Conservation (phyloP, 2,888 invertebrate species). For the Leucophenga maculata region DNA sequence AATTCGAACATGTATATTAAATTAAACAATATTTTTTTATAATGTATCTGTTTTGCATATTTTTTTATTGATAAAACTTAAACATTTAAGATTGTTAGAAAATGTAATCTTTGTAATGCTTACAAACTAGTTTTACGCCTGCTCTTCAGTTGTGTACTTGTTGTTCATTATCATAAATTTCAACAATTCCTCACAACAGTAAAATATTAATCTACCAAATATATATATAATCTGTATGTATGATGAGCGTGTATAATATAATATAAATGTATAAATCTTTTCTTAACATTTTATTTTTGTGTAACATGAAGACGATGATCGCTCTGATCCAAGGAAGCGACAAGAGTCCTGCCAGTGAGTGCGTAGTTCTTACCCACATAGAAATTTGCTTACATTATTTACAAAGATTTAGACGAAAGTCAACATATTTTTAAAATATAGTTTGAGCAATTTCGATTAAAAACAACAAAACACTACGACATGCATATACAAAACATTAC, state of each 20-base stretch:
- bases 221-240: not conserved
- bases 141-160: not conserved
- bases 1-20: not conserved
- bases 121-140: slow-evolving; percentile 16
- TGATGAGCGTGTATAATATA: not conserved
- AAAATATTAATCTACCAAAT: slow-evolving; percentile 15
- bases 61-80: slow-evolving; percentile 6
- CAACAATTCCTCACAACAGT: not conserved
- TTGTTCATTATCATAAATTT: not conserved
- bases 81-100: slow-evolving; percentile 9
- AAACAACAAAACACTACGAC: no score
- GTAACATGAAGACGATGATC: no score
- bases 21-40: not conserved
- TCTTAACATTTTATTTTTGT: not conserved
- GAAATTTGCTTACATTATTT: no score
- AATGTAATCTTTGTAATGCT: slow-evolving; percentile 22
- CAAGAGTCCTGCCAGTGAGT: no score
- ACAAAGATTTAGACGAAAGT: no score
- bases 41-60: not conserved
- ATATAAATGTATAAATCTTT: slow-evolving; percentile 5
- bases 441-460: no score
- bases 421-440: no score
- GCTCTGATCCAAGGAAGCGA: no score
- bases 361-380: no score
- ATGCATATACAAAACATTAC: no score